Percentiles rank a stretch among this genome's conserved stretches.
These are phyloP conservation scores for Ophthalmolycus amberensis DNA, from an alignment of 2,113 vertebrate genomes.

Conservation along the genomic window DNA sequence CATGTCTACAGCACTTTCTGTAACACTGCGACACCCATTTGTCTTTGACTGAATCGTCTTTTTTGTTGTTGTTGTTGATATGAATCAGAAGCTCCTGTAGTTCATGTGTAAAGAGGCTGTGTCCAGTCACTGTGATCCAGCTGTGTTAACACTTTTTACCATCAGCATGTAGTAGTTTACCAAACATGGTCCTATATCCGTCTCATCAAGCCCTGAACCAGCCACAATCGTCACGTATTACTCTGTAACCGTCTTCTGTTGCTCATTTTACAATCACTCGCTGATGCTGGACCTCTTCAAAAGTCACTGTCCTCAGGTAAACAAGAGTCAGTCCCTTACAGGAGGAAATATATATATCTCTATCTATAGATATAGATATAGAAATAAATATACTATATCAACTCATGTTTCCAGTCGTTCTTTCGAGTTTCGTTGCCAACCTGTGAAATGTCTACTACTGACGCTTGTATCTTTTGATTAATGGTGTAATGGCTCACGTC, in stretches of 20 bases:
- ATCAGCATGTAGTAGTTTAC: conserved; percentile 65
- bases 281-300: conserved; percentile 72
- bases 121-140: conserved; percentile 73
- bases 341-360: neutral
- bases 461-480: neutral
- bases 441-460: neutral
- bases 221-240: conserved; percentile 39
- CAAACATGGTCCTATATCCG: conserved; percentile 45
- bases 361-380: neutral
- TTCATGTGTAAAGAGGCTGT: conserved; percentile 44
- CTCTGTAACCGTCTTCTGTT: conserved; percentile 26
- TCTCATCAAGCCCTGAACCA: conserved; percentile 40
- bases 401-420: conserved; percentile 6
- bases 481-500: neutral
- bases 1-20: conserved; percentile 35
- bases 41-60: conserved; percentile 7
- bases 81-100: conserved; percentile 38
- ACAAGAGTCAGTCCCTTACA: conserved; percentile 58
- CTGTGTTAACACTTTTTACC: conserved; percentile 47
- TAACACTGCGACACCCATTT: conserved; percentile 38
- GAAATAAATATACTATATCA: conserved; percentile 68
- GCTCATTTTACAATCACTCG: conserved; percentile 50
- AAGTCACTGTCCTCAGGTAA: conserved; percentile 81
- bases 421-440: neutral
- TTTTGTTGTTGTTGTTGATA: conserved; percentile 22